phyloP scores from a whole-genome alignment of 1,140 invertebrate genomes.

The Camponotus vicinus region DNA sequence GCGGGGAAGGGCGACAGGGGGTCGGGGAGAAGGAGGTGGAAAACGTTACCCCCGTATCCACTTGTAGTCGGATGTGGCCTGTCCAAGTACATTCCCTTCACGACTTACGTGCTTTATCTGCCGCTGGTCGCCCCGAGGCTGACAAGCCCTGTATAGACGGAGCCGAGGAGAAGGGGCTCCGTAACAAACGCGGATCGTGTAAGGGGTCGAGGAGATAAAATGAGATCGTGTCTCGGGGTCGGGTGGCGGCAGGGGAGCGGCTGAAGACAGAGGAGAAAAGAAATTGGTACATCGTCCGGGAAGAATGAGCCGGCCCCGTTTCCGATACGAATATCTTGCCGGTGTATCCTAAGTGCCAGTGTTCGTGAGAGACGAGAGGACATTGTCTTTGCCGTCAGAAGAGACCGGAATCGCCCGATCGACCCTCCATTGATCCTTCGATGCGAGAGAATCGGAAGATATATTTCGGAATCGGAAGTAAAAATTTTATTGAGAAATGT shows the following conservation, averaged over 20 bases:
- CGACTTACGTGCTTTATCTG: constrained; percentile 77
- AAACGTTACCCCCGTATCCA: constrained; percentile 60
- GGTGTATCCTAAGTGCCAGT: not conserved
- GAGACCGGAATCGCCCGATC: constrained; percentile 41
- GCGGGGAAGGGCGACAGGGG: not conserved
- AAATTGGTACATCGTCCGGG: constrained; percentile 83
- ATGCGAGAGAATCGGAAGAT: not conserved
- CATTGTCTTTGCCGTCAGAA: constrained; percentile 36
- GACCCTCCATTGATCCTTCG: not conserved
- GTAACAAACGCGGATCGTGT: constrained; percentile 84
- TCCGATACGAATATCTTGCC: constrained; percentile 35
- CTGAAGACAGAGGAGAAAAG: constrained; percentile 78
- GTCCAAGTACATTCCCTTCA: constrained; percentile 65
- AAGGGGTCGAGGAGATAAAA: constrained; percentile 84
- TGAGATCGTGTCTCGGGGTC: constrained; percentile 82
- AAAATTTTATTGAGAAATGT: not conserved
- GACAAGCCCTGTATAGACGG: constrained; percentile 61
- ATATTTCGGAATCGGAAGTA: not conserved
- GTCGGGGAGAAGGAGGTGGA: not conserved
- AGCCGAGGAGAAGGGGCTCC: constrained; percentile 44
- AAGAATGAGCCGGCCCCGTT: constrained; percentile 72
- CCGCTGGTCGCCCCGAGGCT: constrained; percentile 71
- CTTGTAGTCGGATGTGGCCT: constrained; percentile 66
- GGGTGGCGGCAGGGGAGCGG: constrained; percentile 45
- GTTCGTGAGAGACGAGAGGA: constrained; percentile 3